Evolutionary conservation across 2,113 vertebrate genomes (phyloP), one percentile per base, ranked within the genome.

Genomic region (Silurus glanis): DNA sequence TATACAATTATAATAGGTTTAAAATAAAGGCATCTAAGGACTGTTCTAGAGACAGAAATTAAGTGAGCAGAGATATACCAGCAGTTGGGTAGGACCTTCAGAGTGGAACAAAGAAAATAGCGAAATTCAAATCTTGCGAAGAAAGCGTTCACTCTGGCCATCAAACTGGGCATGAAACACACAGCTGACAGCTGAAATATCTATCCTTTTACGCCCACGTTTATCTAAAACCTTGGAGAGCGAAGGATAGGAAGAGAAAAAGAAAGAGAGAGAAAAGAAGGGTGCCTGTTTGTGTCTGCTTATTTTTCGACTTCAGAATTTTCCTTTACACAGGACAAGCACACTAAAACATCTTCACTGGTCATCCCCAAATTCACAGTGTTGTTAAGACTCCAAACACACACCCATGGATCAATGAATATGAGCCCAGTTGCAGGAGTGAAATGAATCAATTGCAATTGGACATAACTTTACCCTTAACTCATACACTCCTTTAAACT

Each of bases 351-450:
- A 89, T 81, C 45, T 16, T 64, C 59, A 51, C 80, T 23, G 0
- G 9, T 64, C 47, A 21, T 14, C 59, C 51, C 59, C 58, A 47
- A 61, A 58, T 13, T 59, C 56, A 45, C 17, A 80, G 9, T 89
- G 91, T 94, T 94, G 92, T 94, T 94, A 92, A 93, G 93, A 51
- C 92, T 91, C 93, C 91, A 92, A 93, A 93, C 85, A 92, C 90
- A 90, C 91, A 79, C 89, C 82, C 92, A 94, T 94, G 93, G 94
- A 94, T 95, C 94, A 94, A 88, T 87, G 67, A 74, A 55, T 51
- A 21, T 28, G 14, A 82, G 7, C 6, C 6, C 7, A 67, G 23
- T 23, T 67, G 37, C n/a, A 37, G 80, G 21, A 62, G 23, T n/a
- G 37, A 66, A 82, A 82, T 66, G 49, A 82, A 66, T 82, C 59